Conservation (phyloP, 2,888 invertebrate species). For the Phortica magna region DNA sequence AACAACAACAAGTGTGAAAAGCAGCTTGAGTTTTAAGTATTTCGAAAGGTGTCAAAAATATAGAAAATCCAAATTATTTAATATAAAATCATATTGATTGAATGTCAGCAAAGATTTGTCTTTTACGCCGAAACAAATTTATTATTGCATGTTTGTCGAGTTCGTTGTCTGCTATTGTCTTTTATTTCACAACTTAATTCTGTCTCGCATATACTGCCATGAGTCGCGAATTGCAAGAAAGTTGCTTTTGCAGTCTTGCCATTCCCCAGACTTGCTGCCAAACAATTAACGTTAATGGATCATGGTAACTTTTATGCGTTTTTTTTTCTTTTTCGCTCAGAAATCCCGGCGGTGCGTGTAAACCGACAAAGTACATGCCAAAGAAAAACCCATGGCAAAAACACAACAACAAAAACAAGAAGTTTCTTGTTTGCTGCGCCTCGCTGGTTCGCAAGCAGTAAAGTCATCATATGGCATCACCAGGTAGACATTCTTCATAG, state of each 20-base stretch:
- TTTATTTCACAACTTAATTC: not conserved
- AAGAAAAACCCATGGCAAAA: conserved; percentile 36
- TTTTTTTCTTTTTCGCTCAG: conserved; percentile 50
- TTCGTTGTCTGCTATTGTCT: not conserved
- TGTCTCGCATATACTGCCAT: conserved; percentile 25
- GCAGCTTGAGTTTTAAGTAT: conserved; percentile 53
- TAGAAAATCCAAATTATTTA: not conserved
- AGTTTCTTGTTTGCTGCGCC: conserved; percentile 37
- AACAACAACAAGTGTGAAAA: conserved; percentile 66
- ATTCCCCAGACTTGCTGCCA: conserved; percentile 55
- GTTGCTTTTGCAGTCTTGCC: conserved; percentile 23
- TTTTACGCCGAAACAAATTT: not conserved
- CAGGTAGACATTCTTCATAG: not conserved
- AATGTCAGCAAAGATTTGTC: not conserved
- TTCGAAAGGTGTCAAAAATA: no score
- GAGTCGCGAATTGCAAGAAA: conserved; percentile 27
- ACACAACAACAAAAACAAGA: conserved; percentile 66
- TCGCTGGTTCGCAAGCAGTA: conserved; percentile 15
- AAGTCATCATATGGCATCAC: conserved; percentile 2
- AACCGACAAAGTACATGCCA: conserved; percentile 59
- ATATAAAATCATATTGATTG: not conserved
- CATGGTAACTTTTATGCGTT: conserved; percentile 71
- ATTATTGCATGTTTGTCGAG: not conserved
- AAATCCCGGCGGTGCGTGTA: conserved; percentile 72
- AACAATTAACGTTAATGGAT: conserved; percentile 73